These are phyloP conservation scores for Dusona sp. DNA, from an alignment of 2,888 invertebrate genomes.

Conservation along the genomic window DNA sequence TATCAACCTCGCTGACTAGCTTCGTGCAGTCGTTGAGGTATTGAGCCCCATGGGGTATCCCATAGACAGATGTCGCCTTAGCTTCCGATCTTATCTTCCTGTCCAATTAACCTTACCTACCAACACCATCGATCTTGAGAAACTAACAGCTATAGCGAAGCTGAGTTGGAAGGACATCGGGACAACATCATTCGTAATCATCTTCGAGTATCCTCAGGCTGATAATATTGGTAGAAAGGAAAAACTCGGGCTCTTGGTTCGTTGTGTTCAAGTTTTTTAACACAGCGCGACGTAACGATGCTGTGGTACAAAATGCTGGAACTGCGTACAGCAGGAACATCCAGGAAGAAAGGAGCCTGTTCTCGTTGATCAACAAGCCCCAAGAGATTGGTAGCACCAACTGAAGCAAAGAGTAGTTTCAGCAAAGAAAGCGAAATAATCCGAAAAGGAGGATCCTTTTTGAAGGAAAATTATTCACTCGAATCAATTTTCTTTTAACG, in stretches of 20 bases:
- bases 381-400: constrained; percentile 59
- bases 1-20: neutral
- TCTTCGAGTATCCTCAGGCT: constrained; percentile 43
- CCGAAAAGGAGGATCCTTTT: constrained; percentile 20
- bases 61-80: constrained; percentile 12
- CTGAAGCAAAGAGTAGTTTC: constrained; percentile 44
- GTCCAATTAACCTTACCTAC: constrained; percentile 17
- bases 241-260: constrained; percentile 34
- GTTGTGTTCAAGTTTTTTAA: constrained; percentile 50
- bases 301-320: constrained; percentile 44
- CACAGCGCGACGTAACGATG: constrained; percentile 52
- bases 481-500: neutral
- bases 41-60: constrained; percentile 19
- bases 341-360: constrained; percentile 56
- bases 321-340: constrained; percentile 14
- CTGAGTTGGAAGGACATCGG: constrained; percentile 51
- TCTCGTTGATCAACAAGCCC: constrained; percentile 51
- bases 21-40: neutral
- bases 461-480: constrained; percentile 10
- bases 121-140: neutral
- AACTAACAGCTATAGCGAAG: neutral
- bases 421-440: constrained; percentile 15
- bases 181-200: constrained; percentile 54
- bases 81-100: constrained; percentile 8
- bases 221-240: constrained; percentile 49